A percentile compares a stretch with the other conserved stretches of the same genome.
Evolutionary conservation across 1,140 invertebrate genomes (phyloP).

Genomic region (Linepithema humile): DNA sequence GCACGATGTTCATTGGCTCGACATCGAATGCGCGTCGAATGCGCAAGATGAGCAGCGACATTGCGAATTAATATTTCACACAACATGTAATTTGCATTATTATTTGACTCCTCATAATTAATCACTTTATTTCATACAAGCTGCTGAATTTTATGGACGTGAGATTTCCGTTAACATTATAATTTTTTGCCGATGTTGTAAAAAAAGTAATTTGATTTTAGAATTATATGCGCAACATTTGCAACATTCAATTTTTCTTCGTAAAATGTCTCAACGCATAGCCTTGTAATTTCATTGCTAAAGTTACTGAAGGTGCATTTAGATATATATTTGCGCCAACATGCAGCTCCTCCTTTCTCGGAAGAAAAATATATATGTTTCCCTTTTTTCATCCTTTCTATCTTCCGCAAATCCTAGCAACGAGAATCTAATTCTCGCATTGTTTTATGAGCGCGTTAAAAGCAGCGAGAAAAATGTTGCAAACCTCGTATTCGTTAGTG

Average conservation of each 20-base stretch:
- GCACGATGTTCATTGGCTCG: neutral
- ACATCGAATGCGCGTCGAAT: neutral
- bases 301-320: neutral
- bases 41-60: neutral
- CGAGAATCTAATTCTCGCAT: neutral
- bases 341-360: neutral
- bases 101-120: neutral
- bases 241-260: neutral
- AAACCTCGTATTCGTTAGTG: conserved; percentile 1
- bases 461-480: conserved; percentile 29
- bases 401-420: neutral
- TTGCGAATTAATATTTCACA: neutral
- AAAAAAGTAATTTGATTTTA: conserved; percentile 1
- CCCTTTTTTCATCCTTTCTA: neutral
- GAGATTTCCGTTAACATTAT: no score
- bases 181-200: neutral
- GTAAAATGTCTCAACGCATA: no score
- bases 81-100: neutral
- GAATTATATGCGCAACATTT: neutral
- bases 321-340: neutral
- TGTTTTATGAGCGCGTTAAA: conserved; percentile 32
- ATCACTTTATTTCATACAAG: no score
- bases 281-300: neutral
- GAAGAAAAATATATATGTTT: neutral
- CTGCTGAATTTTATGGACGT: no score